Evolutionary conservation across 2,797 vertebrate genomes (phyloP).

Genomic region (Buceros bicornis): DNA sequence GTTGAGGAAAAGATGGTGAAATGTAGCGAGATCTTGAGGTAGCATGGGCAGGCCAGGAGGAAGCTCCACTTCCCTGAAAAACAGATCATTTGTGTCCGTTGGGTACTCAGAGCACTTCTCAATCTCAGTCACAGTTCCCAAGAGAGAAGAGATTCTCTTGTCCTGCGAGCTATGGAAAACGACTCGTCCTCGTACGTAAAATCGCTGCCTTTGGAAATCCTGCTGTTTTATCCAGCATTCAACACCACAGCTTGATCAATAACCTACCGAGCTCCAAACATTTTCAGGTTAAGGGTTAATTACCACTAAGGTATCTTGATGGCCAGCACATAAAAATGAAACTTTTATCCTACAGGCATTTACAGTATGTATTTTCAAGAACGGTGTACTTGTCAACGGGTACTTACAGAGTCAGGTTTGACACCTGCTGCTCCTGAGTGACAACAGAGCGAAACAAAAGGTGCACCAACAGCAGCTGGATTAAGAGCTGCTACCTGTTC

Average conservation of each 20-base stretch:
- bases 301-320: background rate
- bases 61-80: background rate
- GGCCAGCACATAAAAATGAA: background rate
- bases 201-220: background rate
- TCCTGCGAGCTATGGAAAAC: background rate
- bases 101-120: background rate
- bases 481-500: background rate
- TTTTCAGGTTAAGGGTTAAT: background rate
- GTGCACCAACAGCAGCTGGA: accelerated
- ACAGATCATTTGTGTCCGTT: background rate
- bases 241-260: background rate
- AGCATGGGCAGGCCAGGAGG: accelerated
- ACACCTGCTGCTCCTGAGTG: background rate
- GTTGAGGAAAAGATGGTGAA: background rate
- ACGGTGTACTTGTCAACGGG: background rate
- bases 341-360: background rate
- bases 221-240: accelerated
- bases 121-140: background rate
- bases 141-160: background rate
- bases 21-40: background rate
- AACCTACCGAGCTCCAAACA: background rate
- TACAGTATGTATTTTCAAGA: background rate
- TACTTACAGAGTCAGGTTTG: background rate
- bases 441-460: background rate
- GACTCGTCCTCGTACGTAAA: background rate